phyloP scores from a whole-genome alignment of 2,113 vertebrate species.

The Ibidorhyncha struthersii region DNA sequence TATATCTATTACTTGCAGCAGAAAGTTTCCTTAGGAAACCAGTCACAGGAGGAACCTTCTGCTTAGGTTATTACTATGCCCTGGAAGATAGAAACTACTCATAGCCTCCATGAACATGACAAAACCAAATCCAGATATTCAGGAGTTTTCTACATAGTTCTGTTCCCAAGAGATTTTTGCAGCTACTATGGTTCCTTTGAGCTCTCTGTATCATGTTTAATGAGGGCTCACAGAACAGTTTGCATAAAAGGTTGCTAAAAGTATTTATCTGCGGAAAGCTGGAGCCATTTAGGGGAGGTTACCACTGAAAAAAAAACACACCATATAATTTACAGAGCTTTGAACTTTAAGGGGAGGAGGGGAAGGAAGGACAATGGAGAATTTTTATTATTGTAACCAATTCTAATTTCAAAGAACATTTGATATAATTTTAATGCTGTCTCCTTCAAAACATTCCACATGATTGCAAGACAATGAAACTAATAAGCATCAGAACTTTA shows the following conservation, averaged over 20 bases:
- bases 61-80: not conserved
- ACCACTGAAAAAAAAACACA: not conserved
- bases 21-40: not conserved
- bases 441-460: not conserved
- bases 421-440: not conserved
- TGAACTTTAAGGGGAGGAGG: not conserved
- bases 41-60: not conserved
- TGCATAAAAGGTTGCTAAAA: not conserved
- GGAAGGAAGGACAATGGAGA: not conserved
- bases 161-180: not conserved
- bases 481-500: not conserved
- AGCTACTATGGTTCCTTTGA: not conserved
- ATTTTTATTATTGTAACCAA: not conserved
- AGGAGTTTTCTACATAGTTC: not conserved
- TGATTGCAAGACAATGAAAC: not conserved
- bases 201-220: not conserved
- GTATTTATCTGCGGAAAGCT: not conserved
- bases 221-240: not conserved
- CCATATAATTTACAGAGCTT: not conserved
- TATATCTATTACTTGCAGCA: not conserved
- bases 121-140: not conserved
- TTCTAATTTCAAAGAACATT: not conserved
- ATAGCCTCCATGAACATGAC: not conserved
- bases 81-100: not conserved
- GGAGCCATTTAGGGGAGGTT: not conserved